These are phyloP conservation scores for Catocala sponsa DNA, from an alignment of 2,888 invertebrate species.

Conservation along the genomic window DNA sequence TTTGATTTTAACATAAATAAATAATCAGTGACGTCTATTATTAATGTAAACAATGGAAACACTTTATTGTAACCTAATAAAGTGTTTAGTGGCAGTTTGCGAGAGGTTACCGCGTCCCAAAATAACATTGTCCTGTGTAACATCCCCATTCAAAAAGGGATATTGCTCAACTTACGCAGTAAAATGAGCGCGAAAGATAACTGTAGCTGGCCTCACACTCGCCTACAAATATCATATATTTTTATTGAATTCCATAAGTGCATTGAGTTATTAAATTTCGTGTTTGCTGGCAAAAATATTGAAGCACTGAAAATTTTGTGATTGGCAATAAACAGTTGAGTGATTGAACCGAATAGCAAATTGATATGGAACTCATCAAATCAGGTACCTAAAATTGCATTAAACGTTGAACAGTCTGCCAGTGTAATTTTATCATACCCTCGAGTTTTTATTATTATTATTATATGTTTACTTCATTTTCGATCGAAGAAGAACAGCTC, in stretches of 20 bases:
- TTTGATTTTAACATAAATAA: neutral
- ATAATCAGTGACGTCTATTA: slow-evolving; percentile 21
- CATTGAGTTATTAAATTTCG: slow-evolving; percentile 19
- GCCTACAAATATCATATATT: slow-evolving; percentile 15
- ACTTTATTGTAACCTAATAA: slow-evolving; percentile 57
- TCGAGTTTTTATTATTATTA: too few species aligned
- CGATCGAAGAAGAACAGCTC: too few species aligned
- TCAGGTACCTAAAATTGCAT: neutral
- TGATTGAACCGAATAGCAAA: slow-evolving; percentile 9
- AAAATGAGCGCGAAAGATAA: slow-evolving; percentile 51
- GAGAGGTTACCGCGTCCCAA: slow-evolving; percentile 54
- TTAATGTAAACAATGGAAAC: slow-evolving; percentile 33
- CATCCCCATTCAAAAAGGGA: slow-evolving; percentile 51
- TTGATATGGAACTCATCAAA: slow-evolving; percentile 5
- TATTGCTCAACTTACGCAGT: slow-evolving; percentile 57
- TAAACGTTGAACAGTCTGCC: too few species aligned
- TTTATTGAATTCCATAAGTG: slow-evolving; percentile 36
- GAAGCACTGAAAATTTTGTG: neutral
- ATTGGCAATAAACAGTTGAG: slow-evolving; percentile 14
- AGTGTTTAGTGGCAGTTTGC: slow-evolving; percentile 63
- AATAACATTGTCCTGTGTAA: slow-evolving; percentile 58
- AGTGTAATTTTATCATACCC: too few species aligned
- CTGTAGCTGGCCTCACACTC: slow-evolving; percentile 21
- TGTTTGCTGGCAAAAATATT: slow-evolving; percentile 12
- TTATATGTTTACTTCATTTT: too few species aligned